Conservation (phyloP, 2,113 vertebrate species). For the Ramphastos sulfuratus region DNA sequence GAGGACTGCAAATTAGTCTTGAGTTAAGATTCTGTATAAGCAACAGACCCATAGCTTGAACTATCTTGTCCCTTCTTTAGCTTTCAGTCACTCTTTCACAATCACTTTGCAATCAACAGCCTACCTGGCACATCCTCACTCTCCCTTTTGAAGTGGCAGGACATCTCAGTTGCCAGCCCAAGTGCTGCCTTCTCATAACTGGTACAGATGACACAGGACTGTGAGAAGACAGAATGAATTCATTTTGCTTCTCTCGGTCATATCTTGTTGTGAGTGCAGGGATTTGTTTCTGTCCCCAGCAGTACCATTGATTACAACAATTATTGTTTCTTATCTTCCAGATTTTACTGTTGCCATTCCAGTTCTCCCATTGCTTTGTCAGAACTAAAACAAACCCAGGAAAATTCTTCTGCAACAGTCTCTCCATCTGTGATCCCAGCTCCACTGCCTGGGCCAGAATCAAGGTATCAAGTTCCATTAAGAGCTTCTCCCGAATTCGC, state of each 20-base stretch:
- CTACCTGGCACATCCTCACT: conserved; percentile 33
- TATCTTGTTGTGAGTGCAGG: neutral
- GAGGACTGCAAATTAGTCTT: neutral
- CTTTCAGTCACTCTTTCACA: neutral
- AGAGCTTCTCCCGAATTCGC: neutral
- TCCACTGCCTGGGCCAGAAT: conserved; percentile 4
- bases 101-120: neutral
- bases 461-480: neutral
- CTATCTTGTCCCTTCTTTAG: neutral
- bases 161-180: neutral
- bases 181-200: neutral
- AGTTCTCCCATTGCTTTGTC: conserved; percentile 9
- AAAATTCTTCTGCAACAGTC: neutral
- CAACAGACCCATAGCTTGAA: neutral
- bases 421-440: conserved; percentile 39
- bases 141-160: neutral
- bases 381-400: neutral
- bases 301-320: neutral
- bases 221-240: neutral
- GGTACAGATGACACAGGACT: neutral
- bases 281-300: neutral
- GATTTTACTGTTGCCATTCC: neutral
- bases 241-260: neutral
- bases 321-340: neutral
- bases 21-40: neutral